These are phyloP conservation scores for Oncorhynchus mykiss DNA, from an alignment of 2,113 vertebrate species.

Conservation along the genomic window DNA sequence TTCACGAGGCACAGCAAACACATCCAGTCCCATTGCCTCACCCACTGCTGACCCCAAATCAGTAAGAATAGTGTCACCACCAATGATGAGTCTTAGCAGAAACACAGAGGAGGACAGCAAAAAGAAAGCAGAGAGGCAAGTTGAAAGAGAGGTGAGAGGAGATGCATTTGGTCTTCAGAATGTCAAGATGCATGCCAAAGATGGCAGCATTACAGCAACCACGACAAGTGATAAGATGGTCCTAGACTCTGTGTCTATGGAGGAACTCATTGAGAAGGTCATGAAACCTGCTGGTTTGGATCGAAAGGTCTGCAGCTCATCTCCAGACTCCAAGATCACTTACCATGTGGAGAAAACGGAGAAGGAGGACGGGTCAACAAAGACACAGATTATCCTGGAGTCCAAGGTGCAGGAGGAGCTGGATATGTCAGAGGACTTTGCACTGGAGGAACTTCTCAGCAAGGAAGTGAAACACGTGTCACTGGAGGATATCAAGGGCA, in stretches of 20 bases:
- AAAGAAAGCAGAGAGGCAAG: conserved; percentile 49
- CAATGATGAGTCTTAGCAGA: conserved; percentile 39
- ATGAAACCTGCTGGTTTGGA: conserved; percentile 78
- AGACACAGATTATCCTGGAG: conserved; percentile 83
- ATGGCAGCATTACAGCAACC: conserved; percentile 5
- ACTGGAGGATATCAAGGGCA: conserved; percentile 73
- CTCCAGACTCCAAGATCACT: conserved; percentile 79
- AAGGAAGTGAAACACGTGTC: conserved; percentile 76
- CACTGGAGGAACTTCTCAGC: conserved; percentile 72
- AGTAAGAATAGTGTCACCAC: conserved; percentile 53
- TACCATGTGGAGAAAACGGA: conserved; percentile 81
- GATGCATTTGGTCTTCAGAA: neutral
- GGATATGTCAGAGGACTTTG: conserved; percentile 72
- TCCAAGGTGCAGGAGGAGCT: conserved; percentile 83
- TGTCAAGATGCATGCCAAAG: no score
- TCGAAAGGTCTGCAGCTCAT: conserved; percentile 41
- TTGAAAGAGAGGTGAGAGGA: conserved; percentile 5
- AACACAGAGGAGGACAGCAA: conserved; percentile 52
- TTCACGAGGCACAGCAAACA: neutral
- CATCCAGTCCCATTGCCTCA: conserved; percentile 31
- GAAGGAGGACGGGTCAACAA: conserved; percentile 75
- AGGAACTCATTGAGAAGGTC: conserved; percentile 82
- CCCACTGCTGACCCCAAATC: conserved; percentile 49
- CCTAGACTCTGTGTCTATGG: conserved; percentile 67
- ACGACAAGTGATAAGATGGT: conserved; percentile 55